These are phyloP conservation scores for Myocastor coypus DNA, from an alignment of 2,113 vertebrate genomes.

Conservation along the genomic window DNA sequence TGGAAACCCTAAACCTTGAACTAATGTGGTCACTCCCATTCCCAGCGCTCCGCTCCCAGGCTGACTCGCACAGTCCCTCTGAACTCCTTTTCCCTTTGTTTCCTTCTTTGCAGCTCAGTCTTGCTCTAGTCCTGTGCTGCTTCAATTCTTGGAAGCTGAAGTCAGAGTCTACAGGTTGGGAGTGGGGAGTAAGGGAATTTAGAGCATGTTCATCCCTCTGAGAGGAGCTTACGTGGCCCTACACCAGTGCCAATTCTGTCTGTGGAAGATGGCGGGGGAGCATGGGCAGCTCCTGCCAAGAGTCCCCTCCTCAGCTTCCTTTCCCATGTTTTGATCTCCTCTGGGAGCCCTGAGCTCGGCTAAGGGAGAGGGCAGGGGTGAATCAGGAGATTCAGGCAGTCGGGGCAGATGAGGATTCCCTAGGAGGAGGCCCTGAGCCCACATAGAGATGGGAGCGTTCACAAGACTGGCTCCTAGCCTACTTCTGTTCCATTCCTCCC, in stretches of 20 bases:
- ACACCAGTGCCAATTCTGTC: background rate
- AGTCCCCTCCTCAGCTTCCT: background rate
- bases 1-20: slow-evolving; percentile 66
- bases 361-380: background rate
- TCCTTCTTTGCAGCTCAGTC: background rate
- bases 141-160: background rate
- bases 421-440: background rate
- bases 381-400: background rate
- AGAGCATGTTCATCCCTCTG: background rate
- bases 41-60: background rate
- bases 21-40: slow-evolving; percentile 67
- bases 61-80: background rate
- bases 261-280: background rate
- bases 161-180: background rate
- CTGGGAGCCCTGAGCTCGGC: background rate
- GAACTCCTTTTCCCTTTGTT: slow-evolving; percentile 41
- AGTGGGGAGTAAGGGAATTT: background rate
- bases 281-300: background rate
- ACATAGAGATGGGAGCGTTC: background rate
- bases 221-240: background rate
- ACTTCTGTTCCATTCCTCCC: background rate
- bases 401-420: background rate
- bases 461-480: background rate
- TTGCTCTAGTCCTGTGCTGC: background rate
- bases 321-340: background rate